Base-by-base conservation (phyloP, 1,140 invertebrate species). In the Ooceraea biroi region DNA sequence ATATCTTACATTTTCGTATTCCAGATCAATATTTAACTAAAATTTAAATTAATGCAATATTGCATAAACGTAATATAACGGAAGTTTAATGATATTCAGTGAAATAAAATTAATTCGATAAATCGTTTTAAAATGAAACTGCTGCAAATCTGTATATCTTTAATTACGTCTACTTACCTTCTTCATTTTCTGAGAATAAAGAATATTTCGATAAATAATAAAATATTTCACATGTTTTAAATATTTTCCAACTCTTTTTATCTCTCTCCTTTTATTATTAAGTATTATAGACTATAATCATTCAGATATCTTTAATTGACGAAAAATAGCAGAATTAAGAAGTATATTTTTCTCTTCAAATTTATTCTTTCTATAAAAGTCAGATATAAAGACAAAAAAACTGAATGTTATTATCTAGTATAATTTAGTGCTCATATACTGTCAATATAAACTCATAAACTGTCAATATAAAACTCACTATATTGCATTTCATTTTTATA, bases 1-100 rank as follows among this genome's bases (percentile, higher is more conserved):
- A 19, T 10, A 41, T 44, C 0, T 60, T 46, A 55, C 8, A 7
- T 55, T 27, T 46, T 61, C 4, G 11, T 27, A 36, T 55, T 61
- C 22, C 17, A 19, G n/a, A 74, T 61, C 55, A 46, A 60, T 74
- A 44, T 65, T 46, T 65, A 5, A 73, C 12, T 58, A 58, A 58
- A 17, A 12, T 73, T 58, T 60, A 3, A 57, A 22, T 41, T 36
- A 46, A 69, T 11, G 14, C n/a, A 22, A 14, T 36, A 36, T 36
- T 36, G 19, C 11, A 11, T 27, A 25, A 69, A 50, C 22, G 12
- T 69, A 50, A 69, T 7, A 44, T 27, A 60, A 60, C 58, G 8
- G 14, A 27, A 44, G 44, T 46, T 74, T 4, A 50, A n/a, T 19
- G 11, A 4, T n/a, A 50, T 4, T 25, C 7, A n/a, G 25, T 72